Conservation (phyloP, 2,888 invertebrate genomes). For the Leucoptera coffeella region DNA sequence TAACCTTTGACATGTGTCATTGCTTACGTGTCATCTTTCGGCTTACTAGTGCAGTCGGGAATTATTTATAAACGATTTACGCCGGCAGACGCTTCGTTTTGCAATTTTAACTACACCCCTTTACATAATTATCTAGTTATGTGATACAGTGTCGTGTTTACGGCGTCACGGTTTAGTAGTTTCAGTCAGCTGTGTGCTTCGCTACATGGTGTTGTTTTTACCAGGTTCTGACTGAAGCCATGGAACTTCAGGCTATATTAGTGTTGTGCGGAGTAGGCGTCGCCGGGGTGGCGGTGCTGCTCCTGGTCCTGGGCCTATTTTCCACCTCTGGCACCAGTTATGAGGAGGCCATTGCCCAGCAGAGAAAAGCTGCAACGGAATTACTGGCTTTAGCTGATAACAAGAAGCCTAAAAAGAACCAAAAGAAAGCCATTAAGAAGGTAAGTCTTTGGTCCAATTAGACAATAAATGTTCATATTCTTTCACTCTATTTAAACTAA, state of each 20-base stretch:
- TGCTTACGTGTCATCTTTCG: conserved; percentile 47
- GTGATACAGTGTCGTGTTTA: too few relatives aligned
- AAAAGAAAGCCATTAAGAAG: conserved; percentile 57
- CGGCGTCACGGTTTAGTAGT: too few relatives aligned
- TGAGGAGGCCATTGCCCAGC: conserved; percentile 79
- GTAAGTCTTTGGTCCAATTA: too few relatives aligned
- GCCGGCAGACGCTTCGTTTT: too few relatives aligned
- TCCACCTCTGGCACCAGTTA: conserved; percentile 77
- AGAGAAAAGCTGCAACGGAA: conserved; percentile 58
- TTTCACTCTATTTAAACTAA: too few relatives aligned
- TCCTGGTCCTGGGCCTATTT: conserved; percentile 64
- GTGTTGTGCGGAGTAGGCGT: conserved; percentile 62
- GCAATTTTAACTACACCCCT: too few relatives aligned
- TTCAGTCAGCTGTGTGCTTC: too few relatives aligned
- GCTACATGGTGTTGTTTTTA: too few relatives aligned
- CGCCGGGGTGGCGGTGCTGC: conserved; percentile 60
- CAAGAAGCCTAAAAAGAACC: conserved; percentile 55
- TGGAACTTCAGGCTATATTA: conserved; percentile 70
- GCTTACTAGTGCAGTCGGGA: too few relatives aligned
- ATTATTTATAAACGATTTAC: too few relatives aligned
- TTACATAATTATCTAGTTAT: too few relatives aligned
- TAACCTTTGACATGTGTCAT: conserved; percentile 55
- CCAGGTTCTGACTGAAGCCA: conserved; percentile 30
- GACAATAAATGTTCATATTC: too few relatives aligned
- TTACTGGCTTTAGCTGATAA: conserved; percentile 47